These are phyloP conservation scores for Tetramorium simillimum DNA, from an alignment of 1,140 invertebrate genomes.

Conservation along the genomic window DNA sequence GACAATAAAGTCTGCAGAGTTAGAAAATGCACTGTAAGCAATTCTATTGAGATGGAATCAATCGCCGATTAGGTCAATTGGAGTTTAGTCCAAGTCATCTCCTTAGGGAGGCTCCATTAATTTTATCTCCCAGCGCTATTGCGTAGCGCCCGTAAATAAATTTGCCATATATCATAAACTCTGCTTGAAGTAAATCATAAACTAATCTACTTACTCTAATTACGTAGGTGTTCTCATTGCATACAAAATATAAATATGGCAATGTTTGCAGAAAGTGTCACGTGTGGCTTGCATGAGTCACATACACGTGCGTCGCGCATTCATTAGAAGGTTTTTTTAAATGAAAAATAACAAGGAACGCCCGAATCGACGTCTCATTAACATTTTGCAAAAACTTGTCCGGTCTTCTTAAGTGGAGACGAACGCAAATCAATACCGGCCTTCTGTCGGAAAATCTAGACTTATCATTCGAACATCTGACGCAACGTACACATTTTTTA, in stretches of 20 bases:
- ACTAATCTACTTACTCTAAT: constrained; percentile 13
- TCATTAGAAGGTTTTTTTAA: constrained; percentile 22
- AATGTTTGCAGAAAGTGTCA: constrained; percentile 54
- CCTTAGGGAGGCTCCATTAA: neutral
- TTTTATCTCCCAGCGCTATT: neutral
- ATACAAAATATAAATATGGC: neutral
- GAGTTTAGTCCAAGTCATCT: neutral
- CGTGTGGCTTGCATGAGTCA: constrained; percentile 43
- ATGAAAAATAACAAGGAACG: neutral
- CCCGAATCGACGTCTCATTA: neutral
- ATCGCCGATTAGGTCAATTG: neutral
- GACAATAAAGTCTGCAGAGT: neutral
- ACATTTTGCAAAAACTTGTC: neutral
- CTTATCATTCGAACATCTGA: constrained; percentile 36
- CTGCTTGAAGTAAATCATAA: neutral
- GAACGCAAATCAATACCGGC: neutral
- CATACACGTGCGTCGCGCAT: constrained; percentile 12
- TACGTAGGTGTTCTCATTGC: constrained; percentile 1
- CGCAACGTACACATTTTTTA: constrained; percentile 1
- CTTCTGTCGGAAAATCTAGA: neutral
- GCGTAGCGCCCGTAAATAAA: neutral
- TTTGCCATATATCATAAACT: neutral
- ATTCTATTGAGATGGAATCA: neutral
- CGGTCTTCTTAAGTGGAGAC: neutral
- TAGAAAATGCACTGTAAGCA: neutral